Percentiles rank a stretch among this genome's conserved stretches.
phyloP scores from a whole-genome alignment of 2,113 vertebrate species.

The Chroicocephalus ridibundus region DNA sequence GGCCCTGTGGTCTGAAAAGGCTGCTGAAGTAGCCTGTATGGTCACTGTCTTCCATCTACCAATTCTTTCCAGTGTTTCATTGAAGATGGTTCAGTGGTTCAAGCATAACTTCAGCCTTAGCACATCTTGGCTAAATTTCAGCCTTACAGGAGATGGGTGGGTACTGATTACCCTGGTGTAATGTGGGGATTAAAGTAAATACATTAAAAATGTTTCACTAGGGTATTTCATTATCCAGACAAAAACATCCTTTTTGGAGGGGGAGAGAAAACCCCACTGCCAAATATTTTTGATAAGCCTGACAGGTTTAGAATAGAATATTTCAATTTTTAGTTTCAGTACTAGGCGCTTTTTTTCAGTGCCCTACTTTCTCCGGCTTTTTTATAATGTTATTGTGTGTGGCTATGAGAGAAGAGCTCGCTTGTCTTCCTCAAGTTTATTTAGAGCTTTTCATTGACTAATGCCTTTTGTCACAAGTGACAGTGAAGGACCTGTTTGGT shows the following conservation, averaged over 20 bases:
- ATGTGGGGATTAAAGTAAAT: neutral
- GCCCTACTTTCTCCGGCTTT: conserved; percentile 17
- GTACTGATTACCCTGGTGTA: neutral
- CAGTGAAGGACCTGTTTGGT: conserved; percentile 30
- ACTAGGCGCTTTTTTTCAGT: neutral
- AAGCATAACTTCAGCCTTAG: neutral
- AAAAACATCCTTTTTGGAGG: neutral
- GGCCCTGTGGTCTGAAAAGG: fast-evolving
- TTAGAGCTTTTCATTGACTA: conserved; percentile 54
- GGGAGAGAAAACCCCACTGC: neutral
- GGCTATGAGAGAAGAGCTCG: neutral
- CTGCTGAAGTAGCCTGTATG: neutral
- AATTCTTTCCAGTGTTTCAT: neutral
- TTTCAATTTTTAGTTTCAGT: conserved; percentile 6
- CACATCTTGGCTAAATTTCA: neutral
- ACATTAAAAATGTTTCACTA: neutral
- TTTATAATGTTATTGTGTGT: neutral
- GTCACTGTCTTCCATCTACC: fast-evolving
- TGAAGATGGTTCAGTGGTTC: neutral
- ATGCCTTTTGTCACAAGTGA: conserved; percentile 58
- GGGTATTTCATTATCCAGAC: neutral
- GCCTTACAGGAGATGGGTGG: neutral
- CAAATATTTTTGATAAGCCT: conserved; percentile 8
- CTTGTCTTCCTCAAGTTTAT: conserved; percentile 47
- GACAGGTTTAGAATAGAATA: neutral